phyloP scores from a whole-genome alignment of 2,888 invertebrate species.

The Sarcophaga carnaria region DNA sequence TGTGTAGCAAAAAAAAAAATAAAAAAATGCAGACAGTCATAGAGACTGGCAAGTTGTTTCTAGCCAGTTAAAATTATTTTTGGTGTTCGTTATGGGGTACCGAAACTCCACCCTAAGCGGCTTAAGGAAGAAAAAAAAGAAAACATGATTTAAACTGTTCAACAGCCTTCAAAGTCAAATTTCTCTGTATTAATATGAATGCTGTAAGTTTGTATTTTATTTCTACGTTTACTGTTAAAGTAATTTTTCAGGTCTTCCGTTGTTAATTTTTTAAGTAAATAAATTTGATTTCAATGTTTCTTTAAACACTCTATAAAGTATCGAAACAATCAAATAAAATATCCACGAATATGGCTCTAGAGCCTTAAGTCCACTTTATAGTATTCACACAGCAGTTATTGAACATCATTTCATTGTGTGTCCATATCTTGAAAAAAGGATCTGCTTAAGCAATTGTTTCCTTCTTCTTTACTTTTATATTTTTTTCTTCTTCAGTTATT shows the following conservation, averaged over 20 bases:
- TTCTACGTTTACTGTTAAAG: background rate
- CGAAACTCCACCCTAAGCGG: constrained; percentile 31
- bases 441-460: constrained; percentile 31
- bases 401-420: constrained; percentile 54
- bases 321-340: constrained; percentile 70
- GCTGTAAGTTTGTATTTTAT: background rate
- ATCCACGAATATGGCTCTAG: constrained; percentile 52
- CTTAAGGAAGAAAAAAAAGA: no score
- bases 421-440: constrained; percentile 63
- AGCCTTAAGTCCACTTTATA: background rate
- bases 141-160: no score
- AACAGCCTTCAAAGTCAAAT: background rate
- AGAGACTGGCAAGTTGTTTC: background rate
- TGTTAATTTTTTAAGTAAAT: constrained; percentile 74
- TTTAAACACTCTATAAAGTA: constrained; percentile 78
- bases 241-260: background rate
- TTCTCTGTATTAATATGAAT: background rate
- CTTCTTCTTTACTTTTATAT: background rate
- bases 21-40: background rate
- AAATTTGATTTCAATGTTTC: constrained; percentile 78
- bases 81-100: constrained; percentile 51
- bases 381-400: background rate
- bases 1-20: constrained; percentile 7
- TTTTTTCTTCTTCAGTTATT: background rate
- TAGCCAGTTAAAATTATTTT: constrained; percentile 8